Conservation (phyloP, 1,140 invertebrate species). For the Metopolophium dirhodum region DNA sequence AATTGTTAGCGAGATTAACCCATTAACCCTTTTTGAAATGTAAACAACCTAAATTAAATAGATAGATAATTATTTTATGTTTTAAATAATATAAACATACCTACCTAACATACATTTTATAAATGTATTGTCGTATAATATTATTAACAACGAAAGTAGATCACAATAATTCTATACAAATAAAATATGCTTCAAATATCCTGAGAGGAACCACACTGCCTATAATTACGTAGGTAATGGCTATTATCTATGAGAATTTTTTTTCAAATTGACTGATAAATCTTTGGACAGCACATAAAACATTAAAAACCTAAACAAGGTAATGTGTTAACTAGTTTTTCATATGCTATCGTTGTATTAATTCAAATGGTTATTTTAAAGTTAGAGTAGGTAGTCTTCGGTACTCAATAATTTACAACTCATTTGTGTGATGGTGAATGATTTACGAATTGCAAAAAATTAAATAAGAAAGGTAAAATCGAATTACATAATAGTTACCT, state of each 20-base stretch:
- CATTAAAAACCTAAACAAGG: neutral
- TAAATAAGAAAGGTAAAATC: neutral
- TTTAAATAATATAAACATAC: neutral
- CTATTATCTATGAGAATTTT: neutral
- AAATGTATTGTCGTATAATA: neutral
- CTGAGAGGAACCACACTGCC: neutral
- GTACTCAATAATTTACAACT: neutral
- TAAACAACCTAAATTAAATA: neutral
- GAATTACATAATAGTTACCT: neutral
- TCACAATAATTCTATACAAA: neutral
- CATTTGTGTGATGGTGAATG: neutral
- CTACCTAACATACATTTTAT: neutral
- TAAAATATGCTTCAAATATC: neutral
- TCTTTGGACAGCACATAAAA: neutral
- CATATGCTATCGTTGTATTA: neutral
- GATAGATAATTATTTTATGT: neutral
- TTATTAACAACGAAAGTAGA: neutral
- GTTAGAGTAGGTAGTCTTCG: neutral
- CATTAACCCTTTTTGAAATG: neutral
- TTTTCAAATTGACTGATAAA: neutral
- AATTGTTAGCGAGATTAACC: neutral
- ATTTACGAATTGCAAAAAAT: neutral
- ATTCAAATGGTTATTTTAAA: conserved; percentile 4
- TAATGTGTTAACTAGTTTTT: neutral
- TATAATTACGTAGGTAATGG: neutral